A percentile compares a stretch with the other conserved stretches of the same genome.
These are phyloP conservation scores for Kryptolebias ocellatus DNA, from an alignment of 2,797 vertebrate species.

Conservation along the genomic window DNA sequence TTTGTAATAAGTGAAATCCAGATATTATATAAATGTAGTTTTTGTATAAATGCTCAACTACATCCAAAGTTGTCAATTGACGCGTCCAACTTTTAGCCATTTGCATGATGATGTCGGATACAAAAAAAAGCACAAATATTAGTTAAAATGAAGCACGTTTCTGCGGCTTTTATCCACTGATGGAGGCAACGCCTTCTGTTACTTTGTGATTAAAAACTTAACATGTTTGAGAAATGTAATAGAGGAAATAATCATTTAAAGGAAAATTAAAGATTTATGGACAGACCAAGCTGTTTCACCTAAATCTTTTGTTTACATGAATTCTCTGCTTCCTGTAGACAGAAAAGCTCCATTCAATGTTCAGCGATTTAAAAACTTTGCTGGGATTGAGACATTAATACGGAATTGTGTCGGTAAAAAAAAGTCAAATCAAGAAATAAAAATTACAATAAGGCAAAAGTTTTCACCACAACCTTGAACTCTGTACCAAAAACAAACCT, in stretches of 20 bases:
- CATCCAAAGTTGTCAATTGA: conserved; percentile 24
- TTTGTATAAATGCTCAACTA: conserved; percentile 31
- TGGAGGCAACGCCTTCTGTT: conserved; percentile 36
- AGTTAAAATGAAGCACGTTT: conserved; percentile 43
- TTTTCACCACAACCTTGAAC: too few species aligned
- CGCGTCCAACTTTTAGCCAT: conserved; percentile 6
- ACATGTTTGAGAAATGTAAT: conserved; percentile 46
- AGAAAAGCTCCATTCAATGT: too few species aligned
- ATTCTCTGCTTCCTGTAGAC: not conserved
- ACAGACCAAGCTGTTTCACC: conserved; percentile 18
- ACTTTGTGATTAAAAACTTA: conserved; percentile 51
- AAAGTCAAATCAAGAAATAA: too few species aligned
- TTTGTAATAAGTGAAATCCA: conserved; percentile 34
- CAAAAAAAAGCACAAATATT: not conserved
- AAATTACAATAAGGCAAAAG: too few species aligned
- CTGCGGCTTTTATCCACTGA: conserved; percentile 68
- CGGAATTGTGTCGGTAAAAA: too few species aligned
- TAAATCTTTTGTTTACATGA: not conserved
- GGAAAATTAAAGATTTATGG: conserved; percentile 69
- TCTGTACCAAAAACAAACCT: too few species aligned
- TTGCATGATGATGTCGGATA: not conserved
- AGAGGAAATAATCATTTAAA: conserved; percentile 62
- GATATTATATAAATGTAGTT: conserved; percentile 15
- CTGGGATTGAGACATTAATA: too few species aligned
- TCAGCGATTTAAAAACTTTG: too few species aligned